Evolutionary conservation across 2,797 vertebrate genomes (phyloP).

Genomic region (Euthynnus affinis): DNA sequence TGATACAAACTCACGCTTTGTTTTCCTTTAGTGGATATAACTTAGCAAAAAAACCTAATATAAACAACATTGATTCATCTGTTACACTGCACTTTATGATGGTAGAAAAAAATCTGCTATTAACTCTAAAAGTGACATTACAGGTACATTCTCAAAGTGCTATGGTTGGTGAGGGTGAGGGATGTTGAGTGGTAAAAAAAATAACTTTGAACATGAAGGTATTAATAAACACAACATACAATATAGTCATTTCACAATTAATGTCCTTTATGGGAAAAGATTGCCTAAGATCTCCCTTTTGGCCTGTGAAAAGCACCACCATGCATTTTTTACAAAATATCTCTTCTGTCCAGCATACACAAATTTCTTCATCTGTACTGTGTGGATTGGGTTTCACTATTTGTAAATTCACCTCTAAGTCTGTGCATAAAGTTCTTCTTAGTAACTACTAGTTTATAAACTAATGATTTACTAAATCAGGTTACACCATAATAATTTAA

Average conservation of each 20-base stretch:
- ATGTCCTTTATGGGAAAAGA: slow-evolving; percentile 49
- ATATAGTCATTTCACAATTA: slow-evolving; percentile 51
- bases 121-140: slow-evolving; percentile 62
- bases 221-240: slow-evolving; percentile 57
- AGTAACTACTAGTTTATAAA: neutral
- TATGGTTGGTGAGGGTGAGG: slow-evolving; percentile 55
- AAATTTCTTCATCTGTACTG: slow-evolving; percentile 21
- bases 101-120: slow-evolving; percentile 61
- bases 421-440: neutral
- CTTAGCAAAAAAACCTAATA: slow-evolving; percentile 68
- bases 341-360: neutral
- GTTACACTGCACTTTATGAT: slow-evolving; percentile 71
- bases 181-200: slow-evolving; percentile 52
- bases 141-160: slow-evolving; percentile 73
- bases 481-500: neutral
- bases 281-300: slow-evolving; percentile 65
- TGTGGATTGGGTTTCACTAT: slow-evolving; percentile 35
- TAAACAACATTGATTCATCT: slow-evolving; percentile 70
- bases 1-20: slow-evolving; percentile 74
- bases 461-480: neutral
- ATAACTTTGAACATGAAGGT: slow-evolving; percentile 53
- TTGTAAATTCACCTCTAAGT: slow-evolving; percentile 6
- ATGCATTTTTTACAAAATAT: slow-evolving; percentile 27
- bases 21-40: slow-evolving; percentile 62
- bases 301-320: slow-evolving; percentile 60